Base-by-base conservation (phyloP, 2,888 invertebrate genomes). In the Melanophora roralis region DNA sequence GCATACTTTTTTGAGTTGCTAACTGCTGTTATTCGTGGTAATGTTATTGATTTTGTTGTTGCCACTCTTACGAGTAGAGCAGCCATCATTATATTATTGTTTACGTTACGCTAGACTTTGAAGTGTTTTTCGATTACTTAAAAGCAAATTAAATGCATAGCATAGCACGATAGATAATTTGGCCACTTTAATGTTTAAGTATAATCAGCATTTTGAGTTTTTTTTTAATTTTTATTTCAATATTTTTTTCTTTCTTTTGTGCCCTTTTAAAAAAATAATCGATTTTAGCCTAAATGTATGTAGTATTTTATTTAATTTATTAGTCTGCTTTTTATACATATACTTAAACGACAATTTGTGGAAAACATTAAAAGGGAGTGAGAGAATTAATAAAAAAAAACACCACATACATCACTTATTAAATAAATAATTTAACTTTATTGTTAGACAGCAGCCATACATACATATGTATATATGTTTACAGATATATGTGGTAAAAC, bases 61-160 rank as follows among this genome's bases (percentile, higher is more conserved):
- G 71, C 47, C 59, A n/a, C n/a, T n/a, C n/a, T n/a, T n/a, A n/a
- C n/a, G n/a, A 69, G 60, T 60, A 60, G 45, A 6, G 55, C 38
- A 36, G 27, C 40, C 68, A 72, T 36, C 57, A 40, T 73, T 72
- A 64, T 57, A 62, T 76, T 75, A 73, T 64, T 76, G 68, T 76
- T 80, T 68, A 72, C 76, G 72, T 72, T 80, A 72, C 80, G 81
- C 81, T 74, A 78, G 74, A 62, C 81, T 83, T 84, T 85, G 78
- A 85, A 86, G 86, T 84, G 85, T 79, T 86, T 86, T 85, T 87
- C 87, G 86, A 87, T 86, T 86, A 85, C 85, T 84, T 86, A 86
- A 86, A 84, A 87, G 87, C 86, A 84, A 86, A 85, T 85, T 85
- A 82, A 84, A 71, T 82, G 84, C 81, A 76, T 60, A 67, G 62